Percentiles rank a stretch among this genome's conserved stretches.
Conservation (phyloP, 2,888 invertebrate species). For the Drosophila planitibia region DNA sequence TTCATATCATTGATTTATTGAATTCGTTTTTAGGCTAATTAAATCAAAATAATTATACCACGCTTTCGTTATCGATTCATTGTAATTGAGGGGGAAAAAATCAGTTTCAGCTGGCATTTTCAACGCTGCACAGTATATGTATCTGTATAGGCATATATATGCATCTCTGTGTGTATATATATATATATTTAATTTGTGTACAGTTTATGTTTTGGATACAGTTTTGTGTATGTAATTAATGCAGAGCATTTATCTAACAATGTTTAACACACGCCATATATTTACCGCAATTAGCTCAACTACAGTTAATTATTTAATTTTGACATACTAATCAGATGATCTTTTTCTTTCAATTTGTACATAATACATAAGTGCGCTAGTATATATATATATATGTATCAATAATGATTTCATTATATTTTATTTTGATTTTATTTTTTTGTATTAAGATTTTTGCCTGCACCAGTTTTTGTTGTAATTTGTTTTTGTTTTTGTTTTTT, state of each 20-base stretch:
- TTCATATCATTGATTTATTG: constrained; percentile 51
- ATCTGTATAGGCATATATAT: constrained; percentile 20
- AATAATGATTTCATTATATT: constrained; percentile 29
- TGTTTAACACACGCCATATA: constrained; percentile 5
- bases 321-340: constrained; percentile 36
- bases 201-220: constrained; percentile 18
- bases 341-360: constrained; percentile 46
- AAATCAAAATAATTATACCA: constrained; percentile 41
- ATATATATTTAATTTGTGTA: constrained; percentile 28
- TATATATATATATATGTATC: constrained; percentile 18
- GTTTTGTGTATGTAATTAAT: constrained; percentile 5
- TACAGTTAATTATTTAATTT: constrained; percentile 30
- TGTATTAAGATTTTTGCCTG: constrained; percentile 62
- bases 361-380: constrained; percentile 54
- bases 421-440: constrained; percentile 28
- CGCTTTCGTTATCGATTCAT: constrained; percentile 16
- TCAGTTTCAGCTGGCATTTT: constrained; percentile 25
- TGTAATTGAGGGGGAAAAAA: constrained; percentile 16
- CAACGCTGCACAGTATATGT: constrained; percentile 17
- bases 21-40: constrained; percentile 46
- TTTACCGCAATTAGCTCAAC: constrained; percentile 13
- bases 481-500: constrained; percentile 12
- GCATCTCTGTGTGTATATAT: constrained; percentile 9
- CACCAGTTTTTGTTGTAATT: constrained; percentile 63
- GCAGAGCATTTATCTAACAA: constrained; percentile 15